Evolutionary conservation across 2,113 vertebrate genomes (phyloP).

Genomic region (Chunga burmeisteri): DNA sequence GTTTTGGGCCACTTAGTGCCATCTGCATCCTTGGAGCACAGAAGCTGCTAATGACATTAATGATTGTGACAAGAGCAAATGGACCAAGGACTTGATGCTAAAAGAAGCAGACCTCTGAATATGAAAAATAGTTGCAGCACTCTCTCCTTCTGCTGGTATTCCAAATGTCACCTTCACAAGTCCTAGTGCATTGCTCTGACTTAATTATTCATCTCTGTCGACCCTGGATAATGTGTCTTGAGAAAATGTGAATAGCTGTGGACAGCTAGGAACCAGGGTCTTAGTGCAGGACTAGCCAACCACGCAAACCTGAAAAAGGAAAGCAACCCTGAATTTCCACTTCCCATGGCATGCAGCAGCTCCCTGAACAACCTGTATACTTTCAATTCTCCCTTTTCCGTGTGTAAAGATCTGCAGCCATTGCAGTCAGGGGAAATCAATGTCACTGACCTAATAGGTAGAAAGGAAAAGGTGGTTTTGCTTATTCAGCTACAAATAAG

Average conservation of each 20-base stretch:
- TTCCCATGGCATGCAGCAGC: neutral
- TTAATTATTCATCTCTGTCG: constrained; percentile 25
- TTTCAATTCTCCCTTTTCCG: neutral
- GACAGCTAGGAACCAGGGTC: neutral
- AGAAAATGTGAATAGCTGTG: constrained; percentile 8
- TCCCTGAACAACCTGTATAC: neutral
- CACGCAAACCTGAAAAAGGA: neutral
- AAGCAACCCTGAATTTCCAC: neutral
- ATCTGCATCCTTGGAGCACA: neutral
- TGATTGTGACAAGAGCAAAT: constrained; percentile 27
- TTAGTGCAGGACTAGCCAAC: neutral
- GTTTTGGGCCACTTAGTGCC: neutral
- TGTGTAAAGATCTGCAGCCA: neutral
- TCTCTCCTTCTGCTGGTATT: neutral
- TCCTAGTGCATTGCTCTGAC: neutral
- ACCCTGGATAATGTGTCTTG: neutral
- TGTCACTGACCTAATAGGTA: constrained; percentile 57
- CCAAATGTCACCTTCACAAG: constrained; percentile 15
- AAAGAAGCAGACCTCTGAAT: constrained; percentile 10
- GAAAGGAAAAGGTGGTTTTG: constrained; percentile 58
- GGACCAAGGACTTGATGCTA: neutral
- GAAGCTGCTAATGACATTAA: constrained; percentile 6
- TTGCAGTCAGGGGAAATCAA: constrained; percentile 40
- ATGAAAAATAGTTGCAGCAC: neutral
- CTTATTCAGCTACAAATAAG: constrained; percentile 48